Percentiles rank a stretch among this genome's conserved stretches.
Evolutionary conservation across 1,140 invertebrate genomes (phyloP).

Genomic region (Neodiprion pinetum): DNA sequence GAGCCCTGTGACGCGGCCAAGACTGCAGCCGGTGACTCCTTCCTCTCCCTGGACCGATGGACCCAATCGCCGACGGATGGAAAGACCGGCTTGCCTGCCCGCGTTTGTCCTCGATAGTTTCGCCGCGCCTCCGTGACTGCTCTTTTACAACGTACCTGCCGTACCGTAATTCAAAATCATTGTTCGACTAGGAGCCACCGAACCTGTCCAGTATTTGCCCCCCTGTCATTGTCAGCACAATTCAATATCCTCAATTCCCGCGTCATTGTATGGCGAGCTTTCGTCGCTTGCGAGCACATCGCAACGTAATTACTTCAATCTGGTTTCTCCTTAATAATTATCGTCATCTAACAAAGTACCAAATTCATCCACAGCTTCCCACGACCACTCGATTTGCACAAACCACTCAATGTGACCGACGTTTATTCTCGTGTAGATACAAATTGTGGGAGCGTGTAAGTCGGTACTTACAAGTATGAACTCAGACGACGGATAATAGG

Average conservation of each 20-base stretch:
- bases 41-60: background rate
- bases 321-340: too few relatives aligned
- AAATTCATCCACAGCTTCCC: too few relatives aligned
- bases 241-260: background rate
- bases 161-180: background rate
- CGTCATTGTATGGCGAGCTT: background rate
- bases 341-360: too few relatives aligned
- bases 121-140: background rate
- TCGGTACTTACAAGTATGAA: too few relatives aligned
- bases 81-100: slow-evolving; percentile 1
- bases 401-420: too few relatives aligned
- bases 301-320: too few relatives aligned
- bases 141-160: background rate
- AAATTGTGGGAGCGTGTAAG: too few relatives aligned
- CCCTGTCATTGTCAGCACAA: background rate
- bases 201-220: background rate
- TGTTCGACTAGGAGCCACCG: background rate
- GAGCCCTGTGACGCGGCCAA: background rate
- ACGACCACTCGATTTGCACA: too few relatives aligned
- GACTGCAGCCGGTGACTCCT: background rate
- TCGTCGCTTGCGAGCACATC: background rate
- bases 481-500: too few relatives aligned
- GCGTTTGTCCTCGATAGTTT: background rate
- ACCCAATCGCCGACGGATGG: background rate
- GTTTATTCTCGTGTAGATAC: too few relatives aligned